Evolutionary conservation across 2,797 vertebrate species (phyloP).

Genomic region (Crax fasciolata): DNA sequence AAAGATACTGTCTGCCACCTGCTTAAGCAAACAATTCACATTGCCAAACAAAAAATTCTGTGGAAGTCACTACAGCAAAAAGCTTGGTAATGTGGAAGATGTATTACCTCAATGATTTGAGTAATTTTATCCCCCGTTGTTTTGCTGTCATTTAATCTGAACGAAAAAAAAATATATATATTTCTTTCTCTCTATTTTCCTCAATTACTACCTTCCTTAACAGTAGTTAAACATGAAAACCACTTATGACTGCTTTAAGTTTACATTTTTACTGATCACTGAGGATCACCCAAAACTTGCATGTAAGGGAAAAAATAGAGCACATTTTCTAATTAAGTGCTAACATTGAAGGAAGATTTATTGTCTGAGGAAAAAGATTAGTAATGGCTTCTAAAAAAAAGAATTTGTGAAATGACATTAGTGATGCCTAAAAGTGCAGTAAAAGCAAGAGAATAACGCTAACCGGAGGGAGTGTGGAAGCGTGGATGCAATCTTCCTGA

Average conservation of each 20-base stretch:
- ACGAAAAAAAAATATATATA: too few relatives aligned
- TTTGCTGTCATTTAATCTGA: not conserved
- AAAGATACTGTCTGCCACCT: not conserved
- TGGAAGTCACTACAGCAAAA: not conserved
- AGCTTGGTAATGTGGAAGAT: not conserved
- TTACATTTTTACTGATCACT: not conserved
- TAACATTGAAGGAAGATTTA: not conserved
- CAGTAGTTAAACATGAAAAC: accelerated
- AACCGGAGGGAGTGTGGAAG: not conserved
- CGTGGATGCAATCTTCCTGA: not conserved
- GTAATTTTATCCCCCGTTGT: not conserved
- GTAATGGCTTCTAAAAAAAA: not conserved
- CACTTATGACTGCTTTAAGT: not conserved
- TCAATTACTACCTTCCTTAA: not conserved
- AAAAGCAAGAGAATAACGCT: not conserved
- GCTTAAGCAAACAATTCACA: not conserved
- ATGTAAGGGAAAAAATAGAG: accelerated
- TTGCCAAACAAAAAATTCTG: not conserved
- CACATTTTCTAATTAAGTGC: not conserved
- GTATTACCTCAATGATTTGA: not conserved
- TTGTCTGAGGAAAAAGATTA: not conserved
- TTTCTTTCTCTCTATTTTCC: too few relatives aligned
- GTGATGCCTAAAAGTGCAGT: not conserved
- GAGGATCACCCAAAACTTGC: not conserved
- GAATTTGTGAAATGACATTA: not conserved